Conservation (phyloP, 37 sponge, comb jelly and placozoan species). For the Eunapius fragilis region DNA sequence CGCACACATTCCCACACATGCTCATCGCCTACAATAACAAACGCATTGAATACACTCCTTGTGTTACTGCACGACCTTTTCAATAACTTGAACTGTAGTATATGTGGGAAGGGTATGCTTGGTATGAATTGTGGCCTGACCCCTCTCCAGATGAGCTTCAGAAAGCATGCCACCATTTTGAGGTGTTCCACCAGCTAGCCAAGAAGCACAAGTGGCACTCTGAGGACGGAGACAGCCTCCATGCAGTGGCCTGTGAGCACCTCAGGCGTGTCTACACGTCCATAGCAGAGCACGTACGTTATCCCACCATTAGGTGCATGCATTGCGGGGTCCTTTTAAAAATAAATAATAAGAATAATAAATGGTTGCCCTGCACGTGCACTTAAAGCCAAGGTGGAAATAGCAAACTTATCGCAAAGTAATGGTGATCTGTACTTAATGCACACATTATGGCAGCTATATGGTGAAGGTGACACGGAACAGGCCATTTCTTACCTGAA, state of each 20-base stretch:
- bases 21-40: too few relatives aligned
- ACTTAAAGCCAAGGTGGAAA: too few relatives aligned
- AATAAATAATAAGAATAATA: too few relatives aligned
- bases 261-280: conserved; percentile 80
- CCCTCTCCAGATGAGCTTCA: conserved; percentile 56
- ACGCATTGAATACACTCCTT: too few relatives aligned
- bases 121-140: neutral
- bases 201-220: conserved; percentile 77
- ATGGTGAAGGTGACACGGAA: conserved; percentile 5
- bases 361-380: too few relatives aligned
- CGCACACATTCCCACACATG: too few relatives aligned
- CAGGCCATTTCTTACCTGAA: conserved; percentile 53
- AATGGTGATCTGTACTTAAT: too few relatives aligned
- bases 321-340: too few relatives aligned
- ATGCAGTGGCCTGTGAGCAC: conserved; percentile 75
- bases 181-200: conserved; percentile 67
- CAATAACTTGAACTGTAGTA: too few relatives aligned
- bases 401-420: too few relatives aligned
- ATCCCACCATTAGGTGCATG: neutral
- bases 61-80: too few relatives aligned
- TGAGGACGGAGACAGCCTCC: conserved; percentile 74
- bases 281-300: conserved; percentile 71
- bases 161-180: conserved; percentile 65
- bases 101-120: too few relatives aligned
- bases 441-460: conserved; percentile 1